These are phyloP conservation scores for Mamestra configurata DNA, from an alignment of 1,140 invertebrate genomes.

Conservation along the genomic window DNA sequence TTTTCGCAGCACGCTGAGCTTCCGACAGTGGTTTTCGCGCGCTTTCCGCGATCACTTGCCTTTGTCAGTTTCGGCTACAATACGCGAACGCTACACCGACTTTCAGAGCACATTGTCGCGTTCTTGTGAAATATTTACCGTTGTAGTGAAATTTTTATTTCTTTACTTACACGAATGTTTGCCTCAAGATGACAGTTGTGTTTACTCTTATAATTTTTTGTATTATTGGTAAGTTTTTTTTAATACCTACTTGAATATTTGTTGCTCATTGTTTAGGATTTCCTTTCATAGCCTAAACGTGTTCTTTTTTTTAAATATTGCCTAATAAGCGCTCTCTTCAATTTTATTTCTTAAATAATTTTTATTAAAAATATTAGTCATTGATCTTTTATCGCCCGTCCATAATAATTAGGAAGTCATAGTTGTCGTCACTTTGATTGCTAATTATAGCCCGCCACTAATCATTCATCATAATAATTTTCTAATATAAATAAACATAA, in stretches of 20 bases:
- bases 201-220: constrained; percentile 61
- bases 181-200: constrained; percentile 68
- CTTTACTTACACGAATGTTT: constrained; percentile 64
- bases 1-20: constrained; percentile 54
- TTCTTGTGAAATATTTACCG: constrained; percentile 7
- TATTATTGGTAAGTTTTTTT: constrained; percentile 69
- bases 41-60: constrained; percentile 75
- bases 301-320: background rate
- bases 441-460: background rate
- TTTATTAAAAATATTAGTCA: background rate
- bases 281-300: too few species aligned
- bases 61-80: constrained; percentile 49
- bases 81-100: background rate
- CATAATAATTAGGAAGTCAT: background rate
- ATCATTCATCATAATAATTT: constrained; percentile 1
- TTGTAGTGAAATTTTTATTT: constrained; percentile 20
- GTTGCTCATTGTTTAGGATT: too few species aligned
- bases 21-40: constrained; percentile 70
- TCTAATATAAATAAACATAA: background rate
- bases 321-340: background rate
- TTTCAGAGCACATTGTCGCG: background rate
- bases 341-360: background rate
- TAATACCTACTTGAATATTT: too few species aligned
- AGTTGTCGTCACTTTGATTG: background rate
- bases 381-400: background rate